A percentile compares a stretch with the other conserved stretches of the same genome.
Evolutionary conservation across 2,888 invertebrate species (phyloP).

Genomic region (Oscheius myriophilus): DNA sequence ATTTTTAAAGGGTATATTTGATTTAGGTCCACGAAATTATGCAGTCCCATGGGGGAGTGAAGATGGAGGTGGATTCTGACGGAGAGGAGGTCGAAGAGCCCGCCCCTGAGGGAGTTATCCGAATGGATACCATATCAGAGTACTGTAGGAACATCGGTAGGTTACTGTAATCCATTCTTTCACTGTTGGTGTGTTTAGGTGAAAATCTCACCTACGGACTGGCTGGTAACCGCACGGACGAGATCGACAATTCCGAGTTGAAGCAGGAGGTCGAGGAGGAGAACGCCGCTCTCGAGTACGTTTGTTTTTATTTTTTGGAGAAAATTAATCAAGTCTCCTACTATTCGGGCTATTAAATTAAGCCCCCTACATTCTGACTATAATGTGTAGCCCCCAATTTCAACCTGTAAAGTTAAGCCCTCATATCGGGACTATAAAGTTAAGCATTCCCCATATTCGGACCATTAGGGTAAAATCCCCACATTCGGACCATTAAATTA

Average conservation of each 20-base stretch:
- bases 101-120: slow-evolving; percentile 43
- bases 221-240: slow-evolving; percentile 66
- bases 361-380: not conserved
- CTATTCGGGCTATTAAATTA: not conserved
- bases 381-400: too few relatives aligned
- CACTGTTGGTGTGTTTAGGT: too few relatives aligned
- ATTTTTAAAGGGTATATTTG: too few relatives aligned
- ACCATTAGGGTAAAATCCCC: too few relatives aligned
- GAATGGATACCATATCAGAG: slow-evolving; percentile 68
- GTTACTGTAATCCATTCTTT: not conserved
- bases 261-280: slow-evolving; percentile 45
- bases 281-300: slow-evolving; percentile 27
- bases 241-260: slow-evolving; percentile 52
- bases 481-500: too few relatives aligned
- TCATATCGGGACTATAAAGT: too few relatives aligned
- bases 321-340: too few relatives aligned
- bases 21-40: slow-evolving; percentile 23
- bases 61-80: slow-evolving; percentile 53
- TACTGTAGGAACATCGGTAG: slow-evolving; percentile 67
- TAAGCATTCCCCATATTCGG: too few relatives aligned
- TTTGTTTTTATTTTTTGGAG: slow-evolving; percentile 18
- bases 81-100: slow-evolving; percentile 38
- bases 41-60: slow-evolving; percentile 31
- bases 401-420: too few relatives aligned
- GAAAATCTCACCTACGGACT: slow-evolving; percentile 62